Evolutionary conservation across 2,113 vertebrate species (phyloP).

Genomic region (Aphyosemion australe): DNA sequence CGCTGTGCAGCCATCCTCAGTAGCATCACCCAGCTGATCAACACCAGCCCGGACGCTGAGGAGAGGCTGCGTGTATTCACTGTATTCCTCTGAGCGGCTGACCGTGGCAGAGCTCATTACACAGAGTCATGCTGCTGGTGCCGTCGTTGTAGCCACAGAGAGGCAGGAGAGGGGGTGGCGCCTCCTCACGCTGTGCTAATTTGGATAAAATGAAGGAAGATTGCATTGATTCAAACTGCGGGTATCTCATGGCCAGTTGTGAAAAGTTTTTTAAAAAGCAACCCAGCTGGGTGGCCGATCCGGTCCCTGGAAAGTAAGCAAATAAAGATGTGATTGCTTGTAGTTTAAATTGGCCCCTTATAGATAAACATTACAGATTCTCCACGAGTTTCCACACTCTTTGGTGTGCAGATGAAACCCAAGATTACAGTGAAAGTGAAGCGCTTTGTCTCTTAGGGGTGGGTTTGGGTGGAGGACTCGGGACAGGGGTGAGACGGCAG

Average conservation of each 20-base stretch:
- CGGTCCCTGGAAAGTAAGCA: neutral
- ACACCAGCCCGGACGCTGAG: slow-evolving; percentile 27
- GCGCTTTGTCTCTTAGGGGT: slow-evolving; percentile 65
- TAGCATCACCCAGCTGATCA: slow-evolving; percentile 36
- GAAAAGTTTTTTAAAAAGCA: slow-evolving; percentile 1
- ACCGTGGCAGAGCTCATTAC: slow-evolving; percentile 60
- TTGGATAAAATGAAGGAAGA: slow-evolving; percentile 19
- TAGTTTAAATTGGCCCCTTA: slow-evolving; percentile 31
- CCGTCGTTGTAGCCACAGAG: slow-evolving; percentile 36
- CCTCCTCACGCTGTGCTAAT: slow-evolving; percentile 36
- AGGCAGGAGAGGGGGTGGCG: slow-evolving; percentile 14
- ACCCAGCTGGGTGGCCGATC: slow-evolving; percentile 28
- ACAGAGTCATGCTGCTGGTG: slow-evolving; percentile 56
- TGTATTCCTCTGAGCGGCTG: slow-evolving; percentile 44
- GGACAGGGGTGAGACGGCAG: slow-evolving; percentile 77
- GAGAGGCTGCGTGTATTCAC: slow-evolving; percentile 34
- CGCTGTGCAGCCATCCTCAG: slow-evolving; percentile 26
- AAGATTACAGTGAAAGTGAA: slow-evolving; percentile 76
- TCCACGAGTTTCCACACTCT: slow-evolving; percentile 59
- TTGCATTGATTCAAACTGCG: slow-evolving; percentile 46
- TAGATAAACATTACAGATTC: slow-evolving; percentile 33
- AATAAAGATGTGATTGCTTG: slow-evolving; percentile 29
- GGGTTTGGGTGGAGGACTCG: slow-evolving; percentile 67
- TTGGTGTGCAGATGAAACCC: slow-evolving; percentile 82
- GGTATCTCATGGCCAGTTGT: slow-evolving; percentile 34